These are phyloP conservation scores for Ardeotis arabs DNA, from an alignment of 2,113 vertebrate genomes.

Conservation along the genomic window DNA sequence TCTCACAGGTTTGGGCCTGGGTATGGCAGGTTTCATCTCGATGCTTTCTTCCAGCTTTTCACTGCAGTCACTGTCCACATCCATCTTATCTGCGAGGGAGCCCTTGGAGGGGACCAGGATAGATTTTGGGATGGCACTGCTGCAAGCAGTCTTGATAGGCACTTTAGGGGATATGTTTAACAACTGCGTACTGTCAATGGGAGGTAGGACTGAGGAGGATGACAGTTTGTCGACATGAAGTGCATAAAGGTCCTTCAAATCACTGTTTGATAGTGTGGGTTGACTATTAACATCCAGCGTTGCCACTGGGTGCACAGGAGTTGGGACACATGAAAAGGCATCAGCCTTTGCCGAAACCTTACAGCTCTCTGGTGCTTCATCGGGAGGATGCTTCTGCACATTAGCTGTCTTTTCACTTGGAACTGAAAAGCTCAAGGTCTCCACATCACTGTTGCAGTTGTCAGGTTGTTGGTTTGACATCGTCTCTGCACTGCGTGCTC, in stretches of 20 bases:
- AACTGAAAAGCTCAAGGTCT: background rate
- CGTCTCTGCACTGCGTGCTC: background rate
- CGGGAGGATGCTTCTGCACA: constrained; percentile 43
- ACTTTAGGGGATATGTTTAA: constrained; percentile 76
- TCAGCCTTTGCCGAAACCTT: background rate
- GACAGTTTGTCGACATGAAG: constrained; percentile 51
- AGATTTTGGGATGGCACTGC: constrained; percentile 87
- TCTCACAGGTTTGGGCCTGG: constrained; percentile 88
- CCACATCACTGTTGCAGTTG: background rate
- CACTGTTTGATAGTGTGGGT: constrained; percentile 3
- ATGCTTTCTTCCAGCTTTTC: constrained; percentile 76
- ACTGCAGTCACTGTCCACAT: constrained; percentile 55
- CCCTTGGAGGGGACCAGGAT: constrained; percentile 75
- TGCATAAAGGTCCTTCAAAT: constrained; percentile 58
- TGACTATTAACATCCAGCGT: constrained; percentile 32
- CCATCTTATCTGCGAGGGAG: constrained; percentile 23
- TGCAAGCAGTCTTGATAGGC: constrained; percentile 76
- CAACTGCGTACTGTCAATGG: constrained; percentile 69
- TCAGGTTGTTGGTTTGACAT: background rate
- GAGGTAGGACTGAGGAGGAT: constrained; percentile 51
- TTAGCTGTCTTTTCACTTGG: constrained; percentile 15
- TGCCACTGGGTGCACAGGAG: background rate
- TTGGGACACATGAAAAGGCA: constrained; percentile 27
- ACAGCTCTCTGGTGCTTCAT: constrained; percentile 33
- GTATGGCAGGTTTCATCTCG: constrained; percentile 76